phyloP scores from a whole-genome alignment of 2,888 invertebrate species.

The Eurois occulta region DNA sequence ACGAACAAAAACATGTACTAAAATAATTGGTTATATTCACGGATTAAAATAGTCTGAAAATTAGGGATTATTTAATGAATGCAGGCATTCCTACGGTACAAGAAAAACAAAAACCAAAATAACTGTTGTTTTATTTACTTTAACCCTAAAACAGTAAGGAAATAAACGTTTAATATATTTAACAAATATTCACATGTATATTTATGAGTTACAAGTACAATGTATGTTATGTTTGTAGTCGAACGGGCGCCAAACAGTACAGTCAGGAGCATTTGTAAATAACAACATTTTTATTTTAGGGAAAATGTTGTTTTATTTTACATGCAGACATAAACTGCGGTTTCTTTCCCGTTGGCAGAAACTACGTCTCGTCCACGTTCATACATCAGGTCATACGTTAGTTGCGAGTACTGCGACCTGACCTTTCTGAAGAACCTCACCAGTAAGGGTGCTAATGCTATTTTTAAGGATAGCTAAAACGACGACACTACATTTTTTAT shows the following conservation, averaged over 20 bases:
- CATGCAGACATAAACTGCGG: neutral
- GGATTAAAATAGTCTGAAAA: neutral
- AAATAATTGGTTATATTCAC: neutral
- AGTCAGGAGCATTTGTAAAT: slow-evolving; percentile 27
- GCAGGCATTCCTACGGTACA: neutral
- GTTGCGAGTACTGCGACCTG: neutral
- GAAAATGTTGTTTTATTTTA: neutral
- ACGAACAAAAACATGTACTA: neutral
- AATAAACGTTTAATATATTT: slow-evolving; percentile 63
- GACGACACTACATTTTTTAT: neutral
- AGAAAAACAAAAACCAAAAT: slow-evolving; percentile 18
- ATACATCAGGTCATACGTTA: neutral
- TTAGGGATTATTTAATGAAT: neutral
- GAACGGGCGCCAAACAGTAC: slow-evolving; percentile 54
- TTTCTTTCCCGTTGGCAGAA: neutral
- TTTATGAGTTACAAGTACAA: slow-evolving; percentile 52
- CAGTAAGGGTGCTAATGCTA: neutral
- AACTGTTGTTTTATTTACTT: slow-evolving; percentile 30
- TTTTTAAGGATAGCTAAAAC: neutral
- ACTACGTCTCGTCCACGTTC: neutral
- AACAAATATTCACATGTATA: slow-evolving; percentile 62
- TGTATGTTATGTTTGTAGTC: slow-evolving; percentile 47
- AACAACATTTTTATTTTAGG: neutral
- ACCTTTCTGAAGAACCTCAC: neutral
- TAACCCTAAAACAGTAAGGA: slow-evolving; percentile 45